Evolutionary conservation across 2,888 invertebrate species (phyloP).

Genomic region (Acanthosepion lycidas): DNA sequence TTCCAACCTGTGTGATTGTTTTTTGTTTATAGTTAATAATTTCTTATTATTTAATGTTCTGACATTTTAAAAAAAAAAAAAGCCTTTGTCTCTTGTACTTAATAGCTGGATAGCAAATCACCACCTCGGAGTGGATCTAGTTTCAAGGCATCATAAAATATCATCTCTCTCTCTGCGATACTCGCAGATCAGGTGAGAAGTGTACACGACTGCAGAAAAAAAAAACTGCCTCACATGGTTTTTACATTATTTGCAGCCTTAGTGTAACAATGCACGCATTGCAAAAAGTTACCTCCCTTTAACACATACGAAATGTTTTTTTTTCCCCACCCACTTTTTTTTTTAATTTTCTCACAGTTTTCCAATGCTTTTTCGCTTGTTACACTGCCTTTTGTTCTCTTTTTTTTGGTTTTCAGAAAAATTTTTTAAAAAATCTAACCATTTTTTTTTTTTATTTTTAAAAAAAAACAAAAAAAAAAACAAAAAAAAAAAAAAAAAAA

Average conservation of each 20-base stretch:
- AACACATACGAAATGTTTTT: no score
- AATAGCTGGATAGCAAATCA: conserved; percentile 7
- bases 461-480: neutral
- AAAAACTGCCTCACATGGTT: neutral
- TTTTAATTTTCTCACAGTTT: neutral
- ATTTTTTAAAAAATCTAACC: neutral
- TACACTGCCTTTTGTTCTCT: neutral
- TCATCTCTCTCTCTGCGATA: neutral
- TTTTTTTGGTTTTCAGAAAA: neutral
- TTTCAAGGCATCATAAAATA: neutral
- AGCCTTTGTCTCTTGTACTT: neutral
- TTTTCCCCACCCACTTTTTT: neutral
- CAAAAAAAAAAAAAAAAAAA: neutral
- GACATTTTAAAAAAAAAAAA: neutral
- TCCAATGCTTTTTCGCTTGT: neutral
- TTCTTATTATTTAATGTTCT: neutral
- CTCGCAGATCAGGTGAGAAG: conserved; percentile 1
- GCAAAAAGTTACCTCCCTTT: neutral
- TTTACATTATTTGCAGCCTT: neutral
- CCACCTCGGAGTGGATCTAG: conserved; percentile 18
- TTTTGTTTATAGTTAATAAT: neutral
- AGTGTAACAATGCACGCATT: neutral
- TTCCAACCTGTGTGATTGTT: no score
- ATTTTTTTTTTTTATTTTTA: no score
- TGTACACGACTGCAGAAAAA: neutral